Evolutionary conservation across 2,113 vertebrate genomes (phyloP).

Genomic region (Chroicocephalus ridibundus): DNA sequence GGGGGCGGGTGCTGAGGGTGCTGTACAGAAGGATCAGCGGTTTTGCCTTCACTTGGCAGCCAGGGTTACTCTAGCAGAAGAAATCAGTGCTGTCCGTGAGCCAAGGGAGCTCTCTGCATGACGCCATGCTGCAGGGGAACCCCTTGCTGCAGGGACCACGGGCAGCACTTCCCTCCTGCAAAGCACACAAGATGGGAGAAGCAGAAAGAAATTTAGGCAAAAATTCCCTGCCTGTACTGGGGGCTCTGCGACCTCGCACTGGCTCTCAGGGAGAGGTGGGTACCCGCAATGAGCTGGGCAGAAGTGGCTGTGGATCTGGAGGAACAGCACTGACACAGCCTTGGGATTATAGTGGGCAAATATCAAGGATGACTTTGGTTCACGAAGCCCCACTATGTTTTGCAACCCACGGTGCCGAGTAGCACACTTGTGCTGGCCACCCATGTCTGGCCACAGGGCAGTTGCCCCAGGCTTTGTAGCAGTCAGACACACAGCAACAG

Average conservation of each 20-base stretch:
- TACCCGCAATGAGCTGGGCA: neutral
- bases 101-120: neutral
- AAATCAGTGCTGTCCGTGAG: neutral
- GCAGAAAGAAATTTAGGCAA: neutral
- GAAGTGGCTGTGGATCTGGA: neutral
- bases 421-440: neutral
- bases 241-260: rapidly evolving
- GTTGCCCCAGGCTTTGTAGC: neutral
- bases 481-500: neutral
- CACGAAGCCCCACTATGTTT: rapidly evolving
- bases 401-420: rapidly evolving
- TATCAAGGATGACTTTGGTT: neutral
- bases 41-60: slow-evolving; percentile 1
- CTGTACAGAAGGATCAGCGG: neutral
- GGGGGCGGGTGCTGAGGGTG: neutral
- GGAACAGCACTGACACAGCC: neutral
- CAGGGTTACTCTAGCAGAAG: slow-evolving; percentile 44
- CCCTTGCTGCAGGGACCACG: neutral
- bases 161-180: neutral
- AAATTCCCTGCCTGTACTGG: neutral
- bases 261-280: neutral
- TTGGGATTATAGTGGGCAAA: neutral
- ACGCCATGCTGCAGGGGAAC: slow-evolving; percentile 39
- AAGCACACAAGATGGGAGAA: neutral
- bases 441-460: neutral